phyloP scores from a whole-genome alignment of 2,113 vertebrate species.

The Cyprinus carpio region DNA sequence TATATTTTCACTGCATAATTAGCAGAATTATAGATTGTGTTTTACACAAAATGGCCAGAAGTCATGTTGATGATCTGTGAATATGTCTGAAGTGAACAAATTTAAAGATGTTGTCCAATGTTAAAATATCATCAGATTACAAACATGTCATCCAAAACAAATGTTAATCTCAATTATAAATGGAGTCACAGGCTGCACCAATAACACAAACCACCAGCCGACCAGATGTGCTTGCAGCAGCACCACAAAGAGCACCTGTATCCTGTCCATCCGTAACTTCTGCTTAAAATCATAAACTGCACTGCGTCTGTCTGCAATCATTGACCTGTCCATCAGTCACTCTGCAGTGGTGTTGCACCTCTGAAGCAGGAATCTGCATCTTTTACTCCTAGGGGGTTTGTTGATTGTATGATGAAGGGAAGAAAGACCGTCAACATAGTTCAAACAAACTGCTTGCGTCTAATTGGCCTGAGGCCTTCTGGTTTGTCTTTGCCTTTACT shows the following conservation, averaged over 20 bases:
- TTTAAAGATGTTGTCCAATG: background rate
- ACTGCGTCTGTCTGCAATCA: conserved; percentile 7
- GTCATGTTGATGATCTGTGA: background rate
- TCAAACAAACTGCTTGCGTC: conserved; percentile 43
- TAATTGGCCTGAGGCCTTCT: conserved; percentile 50
- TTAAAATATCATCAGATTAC: background rate
- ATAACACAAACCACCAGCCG: background rate
- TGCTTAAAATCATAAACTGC: conserved; percentile 26
- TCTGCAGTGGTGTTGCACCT: conserved; percentile 26
- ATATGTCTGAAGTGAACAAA: background rate
- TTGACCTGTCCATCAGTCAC: conserved; percentile 35
- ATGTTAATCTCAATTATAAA: background rate
- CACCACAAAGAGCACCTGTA: background rate
- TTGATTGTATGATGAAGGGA: conserved; percentile 39
- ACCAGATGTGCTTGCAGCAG: background rate
- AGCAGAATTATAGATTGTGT: no score
- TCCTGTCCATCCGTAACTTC: background rate
- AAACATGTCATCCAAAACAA: background rate
- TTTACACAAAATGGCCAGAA: background rate
- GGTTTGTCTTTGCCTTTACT: conserved; percentile 42
- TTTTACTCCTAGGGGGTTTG: conserved; percentile 41
- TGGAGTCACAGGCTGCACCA: background rate
- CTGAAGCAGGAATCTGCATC: conserved; percentile 22
- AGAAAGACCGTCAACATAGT: conserved; percentile 44
- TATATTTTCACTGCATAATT: background rate